A percentile compares a stretch with the other conserved stretches of the same genome.
Evolutionary conservation across 37 sponge, comb jelly and placozoan genomes (phyloP).

Genomic region (Aphrocallistes beatrix): DNA sequence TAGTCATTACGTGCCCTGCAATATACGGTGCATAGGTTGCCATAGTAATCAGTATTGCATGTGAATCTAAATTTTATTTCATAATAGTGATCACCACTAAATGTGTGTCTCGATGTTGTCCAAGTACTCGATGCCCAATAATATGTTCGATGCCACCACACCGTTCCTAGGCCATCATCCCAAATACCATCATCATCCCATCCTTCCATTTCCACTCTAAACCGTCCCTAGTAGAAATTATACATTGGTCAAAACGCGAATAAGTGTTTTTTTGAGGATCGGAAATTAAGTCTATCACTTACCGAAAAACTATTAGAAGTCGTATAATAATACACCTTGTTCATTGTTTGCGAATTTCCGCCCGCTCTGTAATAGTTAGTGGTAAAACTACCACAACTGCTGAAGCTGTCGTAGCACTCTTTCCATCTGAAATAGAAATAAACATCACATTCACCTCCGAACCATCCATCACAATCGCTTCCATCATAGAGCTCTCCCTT

Average conservation of each 20-base stretch:
- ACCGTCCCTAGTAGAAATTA: not conserved
- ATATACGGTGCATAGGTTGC: slow-evolving; percentile 18
- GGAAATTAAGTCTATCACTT: not conserved
- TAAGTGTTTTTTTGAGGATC: too few relatives aligned
- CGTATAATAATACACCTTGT: not conserved
- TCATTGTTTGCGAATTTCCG: not conserved
- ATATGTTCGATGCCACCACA: not conserved
- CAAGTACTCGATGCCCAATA: not conserved
- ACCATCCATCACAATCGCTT: not conserved
- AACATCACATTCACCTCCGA: not conserved
- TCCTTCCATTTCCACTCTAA: not conserved
- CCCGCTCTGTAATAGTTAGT: not conserved
- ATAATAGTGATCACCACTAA: not conserved
- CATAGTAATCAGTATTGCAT: slow-evolving; percentile 18
- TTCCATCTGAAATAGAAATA: not conserved
- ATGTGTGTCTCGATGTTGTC: not conserved
- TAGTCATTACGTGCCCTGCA: not conserved
- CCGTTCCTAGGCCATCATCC: not conserved
- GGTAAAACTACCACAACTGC: not conserved
- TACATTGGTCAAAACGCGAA: too few relatives aligned
- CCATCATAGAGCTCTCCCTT: not conserved
- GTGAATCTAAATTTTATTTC: not conserved
- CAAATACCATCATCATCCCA: not conserved
- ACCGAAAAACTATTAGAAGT: not conserved
- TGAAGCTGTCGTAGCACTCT: not conserved